Conservation (phyloP, 2,113 vertebrate genomes). For the Oreochromis tanganicae region DNA sequence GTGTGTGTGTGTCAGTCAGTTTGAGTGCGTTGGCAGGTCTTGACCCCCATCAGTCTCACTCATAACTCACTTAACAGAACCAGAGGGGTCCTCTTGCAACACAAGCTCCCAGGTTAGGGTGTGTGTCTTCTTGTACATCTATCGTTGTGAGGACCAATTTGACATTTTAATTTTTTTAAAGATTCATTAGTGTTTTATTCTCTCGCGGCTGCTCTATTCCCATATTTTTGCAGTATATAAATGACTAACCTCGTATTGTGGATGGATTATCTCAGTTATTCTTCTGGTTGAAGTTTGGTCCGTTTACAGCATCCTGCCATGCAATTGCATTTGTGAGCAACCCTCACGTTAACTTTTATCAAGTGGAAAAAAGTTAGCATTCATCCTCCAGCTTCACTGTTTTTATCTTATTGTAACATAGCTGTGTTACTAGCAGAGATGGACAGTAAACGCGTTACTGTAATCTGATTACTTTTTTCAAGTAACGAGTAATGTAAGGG, state of each 20-base stretch:
- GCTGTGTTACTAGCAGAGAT: neutral
- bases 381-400: neutral
- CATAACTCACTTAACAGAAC: constrained; percentile 71
- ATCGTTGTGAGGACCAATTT: neutral
- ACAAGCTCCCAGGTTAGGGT: constrained; percentile 18
- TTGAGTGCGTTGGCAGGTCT: constrained; percentile 32
- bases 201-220: neutral
- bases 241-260: fast-evolving
- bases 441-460: too few relatives aligned
- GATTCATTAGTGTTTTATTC: neutral
- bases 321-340: fast-evolving
- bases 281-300: neutral
- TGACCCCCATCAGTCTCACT: constrained; percentile 78
- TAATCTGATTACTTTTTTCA: too few relatives aligned
- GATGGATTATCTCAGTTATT: neutral
- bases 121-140: neutral
- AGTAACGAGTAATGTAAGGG: too few relatives aligned
- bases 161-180: neutral
- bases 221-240: neutral
- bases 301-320: neutral
- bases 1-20: neutral
- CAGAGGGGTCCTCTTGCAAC: constrained; percentile 53
- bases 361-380: neutral
- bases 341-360: neutral
- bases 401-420: neutral